These are phyloP conservation scores for Drosophila heteroneura DNA, from an alignment of 2,888 invertebrate genomes.

Conservation along the genomic window DNA sequence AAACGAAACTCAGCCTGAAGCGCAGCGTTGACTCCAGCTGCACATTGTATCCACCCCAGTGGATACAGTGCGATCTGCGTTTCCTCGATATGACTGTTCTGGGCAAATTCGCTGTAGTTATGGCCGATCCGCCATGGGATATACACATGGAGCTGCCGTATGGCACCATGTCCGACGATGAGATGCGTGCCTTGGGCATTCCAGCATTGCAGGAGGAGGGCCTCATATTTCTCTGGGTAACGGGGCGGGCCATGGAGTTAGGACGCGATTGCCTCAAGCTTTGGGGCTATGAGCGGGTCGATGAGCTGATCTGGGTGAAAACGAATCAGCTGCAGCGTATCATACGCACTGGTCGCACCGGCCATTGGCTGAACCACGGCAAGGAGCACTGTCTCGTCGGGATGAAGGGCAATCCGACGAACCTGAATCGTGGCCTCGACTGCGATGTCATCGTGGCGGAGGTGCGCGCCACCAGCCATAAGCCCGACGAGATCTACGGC, in stretches of 20 bases:
- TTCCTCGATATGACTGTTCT: conserved; percentile 85
- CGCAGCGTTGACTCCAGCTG: conserved; percentile 85
- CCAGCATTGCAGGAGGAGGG: conserved; percentile 98
- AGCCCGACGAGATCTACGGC: conserved; percentile 99
- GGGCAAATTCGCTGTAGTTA: conserved; percentile 99
- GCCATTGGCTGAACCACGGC: conserved; percentile 99
- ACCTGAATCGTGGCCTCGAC: conserved; percentile 96
- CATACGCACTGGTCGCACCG: conserved; percentile 97
- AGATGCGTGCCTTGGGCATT: conserved; percentile 98
- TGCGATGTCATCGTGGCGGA: conserved; percentile 99
- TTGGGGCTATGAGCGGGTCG: conserved; percentile 98
- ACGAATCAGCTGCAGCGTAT: conserved; percentile 99
- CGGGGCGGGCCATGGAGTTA: conserved; percentile 93
- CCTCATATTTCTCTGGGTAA: conserved; percentile 98
- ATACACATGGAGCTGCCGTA: conserved; percentile 99
- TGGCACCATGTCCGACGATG: conserved; percentile 98
- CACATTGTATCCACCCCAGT: conserved; percentile 95
- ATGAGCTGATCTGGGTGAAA: conserved; percentile 99
- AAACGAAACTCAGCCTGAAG: conserved; percentile 83
- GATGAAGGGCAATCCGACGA: conserved; percentile 97
- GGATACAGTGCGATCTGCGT: conserved; percentile 98
- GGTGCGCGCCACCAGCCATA: conserved; percentile 98
- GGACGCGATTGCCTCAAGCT: conserved; percentile 97
- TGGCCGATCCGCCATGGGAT: conserved; percentile 99
- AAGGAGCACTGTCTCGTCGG: conserved; percentile 99